Base-by-base conservation (phyloP, 23 tunicate species). In the Botrylloides violaceus region DNA sequence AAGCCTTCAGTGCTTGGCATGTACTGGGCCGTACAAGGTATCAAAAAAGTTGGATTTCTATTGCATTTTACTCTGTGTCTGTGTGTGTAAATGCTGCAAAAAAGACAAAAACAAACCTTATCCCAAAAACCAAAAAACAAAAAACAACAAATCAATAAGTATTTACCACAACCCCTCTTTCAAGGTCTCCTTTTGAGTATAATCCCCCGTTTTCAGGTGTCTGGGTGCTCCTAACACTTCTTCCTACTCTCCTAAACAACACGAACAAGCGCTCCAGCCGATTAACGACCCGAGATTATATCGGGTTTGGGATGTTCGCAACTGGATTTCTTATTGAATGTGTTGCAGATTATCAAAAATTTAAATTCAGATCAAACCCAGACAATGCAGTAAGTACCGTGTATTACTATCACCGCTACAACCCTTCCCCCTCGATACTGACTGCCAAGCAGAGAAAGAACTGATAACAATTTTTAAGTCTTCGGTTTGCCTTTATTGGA, bases 1-100 rank as follows among this genome's bases (percentile, higher is more conserved):
- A 86, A 86, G 24, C 85, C 94, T 1, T 25, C 58, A 19, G 59
- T 62, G 18, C 80, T 80, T 68, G 63, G 70, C 48, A 80, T 80
- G 32, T 86, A 86, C 36, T 86, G 94, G 94, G 75, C 75, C 68
- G 59, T 86, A 3, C 94, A 86, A 66, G 94, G 94, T 80, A 33
- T n/a, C n/a, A n/a, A n/a, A n/a, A n/a, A n/a, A n/a, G n/a, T n/a
- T n/a, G n/a, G n/a, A n/a, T n/a, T n/a, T n/a, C n/a, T n/a, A n/a
- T n/a, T n/a, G n/a, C n/a, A n/a, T n/a, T n/a, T n/a, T n/a, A n/a
- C n/a, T n/a, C n/a, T n/a, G n/a, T n/a, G n/a, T n/a, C n/a, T n/a
- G n/a, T n/a, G n/a, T n/a, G n/a, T n/a, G n/a, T n/a, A n/a, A n/a
- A n/a, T n/a, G n/a, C n/a, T n/a, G n/a, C n/a, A n/a, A n/a, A n/a